phyloP scores from a whole-genome alignment of 2,797 vertebrate genomes.

The Amphiprion clarkii region DNA sequence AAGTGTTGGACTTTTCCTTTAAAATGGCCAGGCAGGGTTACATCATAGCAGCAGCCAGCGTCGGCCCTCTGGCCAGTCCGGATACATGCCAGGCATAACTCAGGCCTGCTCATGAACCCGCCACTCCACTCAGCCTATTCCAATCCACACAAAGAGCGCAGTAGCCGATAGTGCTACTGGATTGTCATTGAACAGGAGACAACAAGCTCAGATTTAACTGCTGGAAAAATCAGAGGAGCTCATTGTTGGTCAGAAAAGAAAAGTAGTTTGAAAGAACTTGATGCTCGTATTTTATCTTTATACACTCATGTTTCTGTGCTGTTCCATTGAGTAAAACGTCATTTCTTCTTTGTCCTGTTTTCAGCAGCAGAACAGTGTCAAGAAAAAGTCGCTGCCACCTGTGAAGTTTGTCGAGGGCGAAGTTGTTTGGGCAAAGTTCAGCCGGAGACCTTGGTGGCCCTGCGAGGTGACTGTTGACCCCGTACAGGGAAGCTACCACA shows the following conservation, averaged over 20 bases:
- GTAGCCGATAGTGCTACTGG: background rate
- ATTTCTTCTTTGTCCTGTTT: conserved; percentile 23
- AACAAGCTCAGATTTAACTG: background rate
- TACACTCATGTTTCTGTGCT: background rate
- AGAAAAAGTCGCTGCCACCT: conserved; percentile 86
- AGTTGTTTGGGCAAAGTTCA: conserved; percentile 98
- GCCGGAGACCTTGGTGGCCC: conserved; percentile 98
- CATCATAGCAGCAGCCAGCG: conserved; percentile 11
- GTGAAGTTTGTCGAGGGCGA: conserved; percentile 94
- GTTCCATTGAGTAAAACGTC: background rate
- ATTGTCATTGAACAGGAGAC: background rate
- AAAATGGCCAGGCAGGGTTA: conserved; percentile 8
- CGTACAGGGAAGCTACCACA: conserved; percentile 89
- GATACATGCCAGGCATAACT: conserved; percentile 54
- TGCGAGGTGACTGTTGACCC: conserved; percentile 93
- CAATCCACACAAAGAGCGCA: background rate
- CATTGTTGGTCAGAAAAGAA: background rate
- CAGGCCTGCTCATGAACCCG: conserved; percentile 23
- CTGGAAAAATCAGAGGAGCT: background rate
- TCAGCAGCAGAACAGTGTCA: conserved; percentile 75
- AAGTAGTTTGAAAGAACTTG: background rate
- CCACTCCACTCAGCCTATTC: conserved; percentile 11
- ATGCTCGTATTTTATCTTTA: background rate
- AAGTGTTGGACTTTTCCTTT: background rate
- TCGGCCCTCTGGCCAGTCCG: conserved; percentile 17